Percentiles rank a stretch among this genome's conserved stretches.
phyloP scores from a whole-genome alignment of 2,888 invertebrate species.

The Hyppa rectilinea region DNA sequence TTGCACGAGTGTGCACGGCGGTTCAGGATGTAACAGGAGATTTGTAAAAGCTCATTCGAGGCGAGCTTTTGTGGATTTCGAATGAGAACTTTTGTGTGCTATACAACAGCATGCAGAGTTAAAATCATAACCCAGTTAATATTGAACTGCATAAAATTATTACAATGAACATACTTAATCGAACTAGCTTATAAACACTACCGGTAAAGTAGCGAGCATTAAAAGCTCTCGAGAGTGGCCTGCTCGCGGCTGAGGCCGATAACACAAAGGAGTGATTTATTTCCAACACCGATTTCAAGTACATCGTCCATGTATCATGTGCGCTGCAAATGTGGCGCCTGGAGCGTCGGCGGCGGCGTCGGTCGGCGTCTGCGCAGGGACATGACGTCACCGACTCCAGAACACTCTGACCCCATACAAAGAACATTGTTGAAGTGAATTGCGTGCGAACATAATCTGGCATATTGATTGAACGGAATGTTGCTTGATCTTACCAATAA shows the following conservation, averaged over 20 bases:
- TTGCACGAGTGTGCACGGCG: slow-evolving; percentile 22
- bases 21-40: slow-evolving; percentile 61
- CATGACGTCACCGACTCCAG: slow-evolving; percentile 79
- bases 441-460: slow-evolving; percentile 48
- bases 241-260: slow-evolving; percentile 73
- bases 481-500: slow-evolving; percentile 9
- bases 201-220: slow-evolving; percentile 62
- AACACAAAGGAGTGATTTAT: slow-evolving; percentile 84
- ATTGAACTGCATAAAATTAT: slow-evolving; percentile 18
- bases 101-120: slow-evolving; percentile 2
- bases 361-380: slow-evolving; percentile 78
- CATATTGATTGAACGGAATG: slow-evolving; percentile 22
- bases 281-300: slow-evolving; percentile 77
- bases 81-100: slow-evolving; percentile 12
- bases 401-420: slow-evolving; percentile 69
- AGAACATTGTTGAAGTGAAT: slow-evolving; percentile 64
- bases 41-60: slow-evolving; percentile 56
- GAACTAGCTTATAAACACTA: slow-evolving; percentile 46
- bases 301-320: slow-evolving; percentile 83
- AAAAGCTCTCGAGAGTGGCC: slow-evolving; percentile 77
- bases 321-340: slow-evolving; percentile 87
- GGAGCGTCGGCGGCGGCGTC: slow-evolving; percentile 71
- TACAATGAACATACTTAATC: slow-evolving; percentile 47
- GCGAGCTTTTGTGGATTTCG: neutral
- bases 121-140: slow-evolving; percentile 4